Base-by-base conservation (phyloP, 2,113 vertebrate species). In the Tachysurus vachellii region DNA sequence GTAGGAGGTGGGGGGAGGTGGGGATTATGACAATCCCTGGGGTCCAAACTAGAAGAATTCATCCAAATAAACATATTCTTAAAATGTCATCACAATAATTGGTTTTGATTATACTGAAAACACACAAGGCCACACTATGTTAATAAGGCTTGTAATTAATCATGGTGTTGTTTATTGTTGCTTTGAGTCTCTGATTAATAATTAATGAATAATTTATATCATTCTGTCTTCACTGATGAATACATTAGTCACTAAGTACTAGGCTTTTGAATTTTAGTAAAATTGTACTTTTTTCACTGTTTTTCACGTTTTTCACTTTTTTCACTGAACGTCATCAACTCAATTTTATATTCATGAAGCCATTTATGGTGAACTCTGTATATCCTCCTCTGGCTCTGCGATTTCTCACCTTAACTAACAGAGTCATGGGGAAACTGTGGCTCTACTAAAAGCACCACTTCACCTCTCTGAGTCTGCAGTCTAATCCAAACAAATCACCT, bases 401-500 rank as follows among this genome's bases (percentile, higher is more conserved):
- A 54, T 26, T 42, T 47, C 28, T 42, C 19, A 66, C n/a, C 59
- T 86, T 56, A 64, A 54, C 59, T 68, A 70, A 76, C 14, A n/a
- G 53, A 54, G 26, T 12, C 28, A 26, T 17, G 3, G 80, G 61
- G 59, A 70, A 87, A 64, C 66, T 64, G 47, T 17, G 23, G 68
- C 44, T 42, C 4, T 14, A 54, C 71, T 56, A 68, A 62, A 88
- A 47, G 47, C 68, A 75, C 80, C 26, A 26, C n/a, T 64, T n/a
- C 44, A 73, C 19, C 9, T 86, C 83, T 85, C 12, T 42, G 19
- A 81, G n/a, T 36, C 53, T 84, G 21, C 13, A 44, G 64, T 26
- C 85, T 57, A 82, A 81, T 68, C 59, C 62, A 53, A 87, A 66
- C 54, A 68, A 77, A 57, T 85, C 85, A 42, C 53, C 53, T 77